phyloP scores from a whole-genome alignment of 2,113 vertebrate species.

The Stigmatopora argus region DNA sequence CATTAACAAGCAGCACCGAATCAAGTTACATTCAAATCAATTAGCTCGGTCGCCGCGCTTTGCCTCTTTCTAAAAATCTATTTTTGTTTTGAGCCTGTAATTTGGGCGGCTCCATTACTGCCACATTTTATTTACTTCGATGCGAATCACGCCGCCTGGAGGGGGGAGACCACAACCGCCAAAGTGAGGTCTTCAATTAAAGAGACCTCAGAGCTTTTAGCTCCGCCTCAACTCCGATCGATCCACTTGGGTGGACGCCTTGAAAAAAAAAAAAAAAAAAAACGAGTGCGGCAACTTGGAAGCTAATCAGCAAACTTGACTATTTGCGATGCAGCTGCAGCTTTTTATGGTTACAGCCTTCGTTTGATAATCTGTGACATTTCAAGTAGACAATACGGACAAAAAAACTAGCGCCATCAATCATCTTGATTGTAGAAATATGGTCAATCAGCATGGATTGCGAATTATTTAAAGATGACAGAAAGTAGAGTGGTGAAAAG shows the following conservation, averaged over 20 bases:
- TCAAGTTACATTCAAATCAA: background rate
- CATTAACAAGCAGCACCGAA: background rate
- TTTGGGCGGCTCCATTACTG: slow-evolving; percentile 5
- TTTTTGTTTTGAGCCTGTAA: slow-evolving; percentile 1
- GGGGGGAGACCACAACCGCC: slow-evolving; percentile 1
- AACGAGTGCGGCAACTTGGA: background rate
- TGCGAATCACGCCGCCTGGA: background rate
- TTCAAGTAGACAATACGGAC: background rate
- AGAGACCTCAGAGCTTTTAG: background rate
- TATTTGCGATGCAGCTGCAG: background rate
- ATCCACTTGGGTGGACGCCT: background rate
- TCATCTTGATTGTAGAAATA: background rate
- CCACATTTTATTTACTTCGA: slow-evolving; percentile 4
- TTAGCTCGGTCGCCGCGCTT: background rate
- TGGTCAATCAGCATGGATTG: background rate
- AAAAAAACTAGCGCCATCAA: background rate
- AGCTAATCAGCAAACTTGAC: slow-evolving; percentile 1
- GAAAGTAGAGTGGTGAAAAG: background rate
- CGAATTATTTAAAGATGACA: background rate
- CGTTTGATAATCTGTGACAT: background rate
- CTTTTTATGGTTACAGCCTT: background rate
- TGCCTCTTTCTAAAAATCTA: slow-evolving; percentile 1
- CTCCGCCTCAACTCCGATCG: background rate
- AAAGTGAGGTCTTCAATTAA: slow-evolving; percentile 8
- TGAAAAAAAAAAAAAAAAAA: background rate